Percentiles rank a stretch among this genome's conserved stretches.
Conservation (phyloP, 2,797 vertebrate genomes). For the Syngnathus rostellatus region DNA sequence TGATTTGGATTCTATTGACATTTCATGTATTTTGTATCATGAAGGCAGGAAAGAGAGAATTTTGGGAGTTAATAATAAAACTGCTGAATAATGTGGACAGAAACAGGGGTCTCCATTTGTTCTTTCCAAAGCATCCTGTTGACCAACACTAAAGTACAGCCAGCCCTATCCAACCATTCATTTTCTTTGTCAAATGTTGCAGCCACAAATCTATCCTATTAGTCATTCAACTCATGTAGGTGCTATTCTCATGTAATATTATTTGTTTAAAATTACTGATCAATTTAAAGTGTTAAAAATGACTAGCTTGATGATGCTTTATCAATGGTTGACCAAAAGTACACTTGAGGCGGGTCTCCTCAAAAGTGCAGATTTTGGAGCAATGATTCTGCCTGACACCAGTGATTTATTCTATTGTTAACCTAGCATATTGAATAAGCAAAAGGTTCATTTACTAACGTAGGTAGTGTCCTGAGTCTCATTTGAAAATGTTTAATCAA, state of each 20-base stretch:
- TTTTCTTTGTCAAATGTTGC: not conserved
- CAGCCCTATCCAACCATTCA: not conserved
- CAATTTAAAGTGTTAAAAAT: no score
- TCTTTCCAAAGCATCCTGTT: not conserved
- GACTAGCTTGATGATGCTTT: no score
- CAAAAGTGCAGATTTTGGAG: not conserved
- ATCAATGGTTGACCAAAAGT: no score
- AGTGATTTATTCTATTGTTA: not conserved
- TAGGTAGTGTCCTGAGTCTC: conserved; percentile 31
- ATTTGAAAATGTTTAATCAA: conserved; percentile 45
- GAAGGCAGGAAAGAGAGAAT: not conserved
- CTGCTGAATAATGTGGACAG: no score
- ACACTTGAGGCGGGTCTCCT: not conserved
- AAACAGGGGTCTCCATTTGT: not conserved
- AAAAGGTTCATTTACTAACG: conserved; percentile 28
- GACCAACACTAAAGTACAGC: not conserved
- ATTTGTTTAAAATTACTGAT: no score
- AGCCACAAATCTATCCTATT: not conserved
- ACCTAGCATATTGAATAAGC: conserved; percentile 20
- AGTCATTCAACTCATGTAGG: no score
- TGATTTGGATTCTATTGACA: not conserved
- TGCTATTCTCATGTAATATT: no score
- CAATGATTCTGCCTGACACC: no score
- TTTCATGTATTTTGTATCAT: not conserved
- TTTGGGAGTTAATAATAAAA: no score